phyloP scores from a whole-genome alignment of 2,888 invertebrate species.

The Phorcus lineatus region DNA sequence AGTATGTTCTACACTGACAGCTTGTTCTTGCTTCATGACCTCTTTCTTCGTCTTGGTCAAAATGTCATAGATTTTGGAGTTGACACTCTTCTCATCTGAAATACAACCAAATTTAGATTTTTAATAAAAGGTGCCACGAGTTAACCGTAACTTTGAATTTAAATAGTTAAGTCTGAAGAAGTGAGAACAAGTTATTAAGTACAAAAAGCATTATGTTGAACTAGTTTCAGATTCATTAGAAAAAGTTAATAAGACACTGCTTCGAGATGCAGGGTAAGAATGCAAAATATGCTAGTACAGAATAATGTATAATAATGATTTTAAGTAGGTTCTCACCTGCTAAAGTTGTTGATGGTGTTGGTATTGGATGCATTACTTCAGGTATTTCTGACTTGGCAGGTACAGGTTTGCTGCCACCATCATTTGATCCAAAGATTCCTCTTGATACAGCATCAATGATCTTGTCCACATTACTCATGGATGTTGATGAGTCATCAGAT shows the following conservation, averaged over 20 bases:
- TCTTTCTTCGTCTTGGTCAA: background rate
- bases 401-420: constrained; percentile 40
- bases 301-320: no score
- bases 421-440: constrained; percentile 76
- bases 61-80: constrained; percentile 12
- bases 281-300: background rate
- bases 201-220: no score
- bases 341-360: background rate
- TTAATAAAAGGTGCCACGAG: no score
- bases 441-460: constrained; percentile 92
- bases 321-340: background rate
- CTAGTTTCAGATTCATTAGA: no score
- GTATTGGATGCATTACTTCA: background rate
- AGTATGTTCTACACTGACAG: background rate
- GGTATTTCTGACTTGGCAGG: background rate
- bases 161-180: no score
- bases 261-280: no score
- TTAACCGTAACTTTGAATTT: background rate
- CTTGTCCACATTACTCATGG: constrained; percentile 84
- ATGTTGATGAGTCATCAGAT: background rate
- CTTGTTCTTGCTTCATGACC: background rate
- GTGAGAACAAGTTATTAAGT: no score
- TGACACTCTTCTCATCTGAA: constrained; percentile 18
- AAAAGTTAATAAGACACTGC: no score
- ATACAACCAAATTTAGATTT: background rate